These are phyloP conservation scores for Turritopsis dohrnii DNA, from an alignment of 30 jellyfish, hydroid and myxozoan genomes.

Conservation along the genomic window DNA sequence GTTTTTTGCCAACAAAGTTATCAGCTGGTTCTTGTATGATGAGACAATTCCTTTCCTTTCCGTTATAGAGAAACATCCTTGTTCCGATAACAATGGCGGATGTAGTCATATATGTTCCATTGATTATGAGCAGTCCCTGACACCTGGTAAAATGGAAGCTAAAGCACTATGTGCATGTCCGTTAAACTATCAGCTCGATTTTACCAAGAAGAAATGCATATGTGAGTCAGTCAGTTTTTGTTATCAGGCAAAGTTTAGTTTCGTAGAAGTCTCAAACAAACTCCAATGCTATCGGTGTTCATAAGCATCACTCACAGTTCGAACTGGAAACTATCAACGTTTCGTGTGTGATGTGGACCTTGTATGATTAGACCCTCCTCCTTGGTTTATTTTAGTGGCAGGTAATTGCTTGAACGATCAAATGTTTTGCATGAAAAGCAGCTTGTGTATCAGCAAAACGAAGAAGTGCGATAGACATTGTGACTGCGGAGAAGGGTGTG, in stretches of 20 bases:
- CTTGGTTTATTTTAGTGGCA: neutral
- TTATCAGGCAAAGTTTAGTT: no score
- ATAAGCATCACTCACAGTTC: no score
- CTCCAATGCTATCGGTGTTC: no score
- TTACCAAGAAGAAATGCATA: neutral
- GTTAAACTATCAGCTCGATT: neutral
- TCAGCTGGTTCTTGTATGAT: no score
- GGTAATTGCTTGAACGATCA: constrained; percentile 2
- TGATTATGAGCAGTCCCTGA: constrained; percentile 22
- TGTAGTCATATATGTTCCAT: constrained; percentile 89
- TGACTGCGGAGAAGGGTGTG: constrained; percentile 24
- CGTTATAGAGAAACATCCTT: constrained; percentile 70
- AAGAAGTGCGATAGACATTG: constrained; percentile 9
- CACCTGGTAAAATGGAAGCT: constrained; percentile 8
- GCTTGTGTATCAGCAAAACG: constrained; percentile 11
- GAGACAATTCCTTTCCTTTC: no score
- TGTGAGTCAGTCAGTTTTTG: no score
- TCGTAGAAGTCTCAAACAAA: no score
- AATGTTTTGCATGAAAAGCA: constrained; percentile 13
- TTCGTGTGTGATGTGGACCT: no score
- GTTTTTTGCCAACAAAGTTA: no score
- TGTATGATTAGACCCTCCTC: no score
- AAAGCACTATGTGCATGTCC: constrained; percentile 86
- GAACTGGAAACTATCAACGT: no score
- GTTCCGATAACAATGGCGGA: constrained; percentile 64